Evolutionary conservation across 2,888 invertebrate genomes (phyloP).

Genomic region (Noctua comes): DNA sequence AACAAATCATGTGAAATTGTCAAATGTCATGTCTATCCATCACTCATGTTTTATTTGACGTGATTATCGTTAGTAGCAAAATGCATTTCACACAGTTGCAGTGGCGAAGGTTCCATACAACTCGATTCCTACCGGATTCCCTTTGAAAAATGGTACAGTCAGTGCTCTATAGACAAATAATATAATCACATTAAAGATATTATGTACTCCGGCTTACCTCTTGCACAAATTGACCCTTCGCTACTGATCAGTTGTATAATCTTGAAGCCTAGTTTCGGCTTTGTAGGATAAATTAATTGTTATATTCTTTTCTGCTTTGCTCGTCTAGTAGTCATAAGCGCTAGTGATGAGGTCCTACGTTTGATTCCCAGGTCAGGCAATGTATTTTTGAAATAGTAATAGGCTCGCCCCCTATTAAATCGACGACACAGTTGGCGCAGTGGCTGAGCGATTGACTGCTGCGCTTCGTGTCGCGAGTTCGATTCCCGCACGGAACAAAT

Average conservation of each 20-base stretch:
- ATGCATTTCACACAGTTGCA: constrained; percentile 41
- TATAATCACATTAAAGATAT: too few relatives aligned
- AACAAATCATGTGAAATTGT: constrained; percentile 6
- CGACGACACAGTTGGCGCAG: too few relatives aligned
- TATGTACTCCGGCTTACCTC: too few relatives aligned
- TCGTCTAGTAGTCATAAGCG: neutral
- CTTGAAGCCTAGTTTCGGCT: constrained; percentile 2
- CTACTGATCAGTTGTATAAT: constrained; percentile 5
- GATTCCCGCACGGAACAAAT: too few relatives aligned
- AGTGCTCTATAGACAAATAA: too few relatives aligned
- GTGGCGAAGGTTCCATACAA: too few relatives aligned
- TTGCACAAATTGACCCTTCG: too few relatives aligned
- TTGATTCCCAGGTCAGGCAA: neutral
- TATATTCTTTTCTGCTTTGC: neutral
- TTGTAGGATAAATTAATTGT: constrained; percentile 4
- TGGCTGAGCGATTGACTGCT: too few relatives aligned
- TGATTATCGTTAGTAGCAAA: constrained; percentile 28
- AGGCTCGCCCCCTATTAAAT: neutral
- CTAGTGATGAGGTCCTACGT: neutral
- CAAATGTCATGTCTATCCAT: constrained; percentile 4
- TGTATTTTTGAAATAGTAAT: neutral
- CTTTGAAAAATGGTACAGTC: too few relatives aligned
- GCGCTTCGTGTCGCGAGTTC: too few relatives aligned
- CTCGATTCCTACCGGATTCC: too few relatives aligned
- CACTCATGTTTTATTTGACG: constrained; percentile 38